phyloP scores from a whole-genome alignment of 2,113 vertebrate genomes.

The Heterotis niloticus region DNA sequence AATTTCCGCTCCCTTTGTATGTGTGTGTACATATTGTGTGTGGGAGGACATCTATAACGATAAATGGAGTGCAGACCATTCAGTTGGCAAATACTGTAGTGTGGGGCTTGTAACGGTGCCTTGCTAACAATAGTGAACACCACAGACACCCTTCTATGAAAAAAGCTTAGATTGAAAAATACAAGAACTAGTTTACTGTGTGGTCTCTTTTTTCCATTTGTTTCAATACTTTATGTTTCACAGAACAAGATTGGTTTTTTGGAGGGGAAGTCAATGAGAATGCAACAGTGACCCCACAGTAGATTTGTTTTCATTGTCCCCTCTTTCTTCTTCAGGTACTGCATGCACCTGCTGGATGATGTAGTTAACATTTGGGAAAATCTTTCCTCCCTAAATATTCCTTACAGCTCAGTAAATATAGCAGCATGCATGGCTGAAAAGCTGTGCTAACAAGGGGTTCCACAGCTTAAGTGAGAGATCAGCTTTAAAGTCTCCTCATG shows the following conservation, averaged over 20 bases:
- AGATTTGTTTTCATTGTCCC: background rate
- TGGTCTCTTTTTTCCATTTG: background rate
- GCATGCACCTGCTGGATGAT: constrained; percentile 7
- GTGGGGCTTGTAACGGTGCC: background rate
- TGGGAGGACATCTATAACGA: background rate
- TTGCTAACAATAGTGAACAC: background rate
- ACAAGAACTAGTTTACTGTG: background rate
- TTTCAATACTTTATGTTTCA: background rate
- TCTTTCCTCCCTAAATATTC: constrained; percentile 19
- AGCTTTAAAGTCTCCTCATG: background rate
- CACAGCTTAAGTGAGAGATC: background rate
- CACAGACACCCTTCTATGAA: background rate
- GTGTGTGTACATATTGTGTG: background rate
- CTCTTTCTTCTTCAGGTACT: background rate
- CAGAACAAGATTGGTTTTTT: background rate
- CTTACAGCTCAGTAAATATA: constrained; percentile 17
- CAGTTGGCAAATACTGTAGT: too few species aligned
- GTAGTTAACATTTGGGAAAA: background rate
- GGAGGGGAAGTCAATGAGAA: too few species aligned
- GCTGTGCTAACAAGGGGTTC: constrained; percentile 1
- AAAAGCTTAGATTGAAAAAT: background rate
- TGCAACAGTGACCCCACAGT: background rate
- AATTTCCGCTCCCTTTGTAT: constrained; percentile 37
- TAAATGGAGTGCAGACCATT: background rate
- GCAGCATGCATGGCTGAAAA: background rate